Evolutionary conservation across 2,113 vertebrate genomes (phyloP), one percentile per base, ranked within the genome.

Genomic region (Callocephalon fimbriatum): DNA sequence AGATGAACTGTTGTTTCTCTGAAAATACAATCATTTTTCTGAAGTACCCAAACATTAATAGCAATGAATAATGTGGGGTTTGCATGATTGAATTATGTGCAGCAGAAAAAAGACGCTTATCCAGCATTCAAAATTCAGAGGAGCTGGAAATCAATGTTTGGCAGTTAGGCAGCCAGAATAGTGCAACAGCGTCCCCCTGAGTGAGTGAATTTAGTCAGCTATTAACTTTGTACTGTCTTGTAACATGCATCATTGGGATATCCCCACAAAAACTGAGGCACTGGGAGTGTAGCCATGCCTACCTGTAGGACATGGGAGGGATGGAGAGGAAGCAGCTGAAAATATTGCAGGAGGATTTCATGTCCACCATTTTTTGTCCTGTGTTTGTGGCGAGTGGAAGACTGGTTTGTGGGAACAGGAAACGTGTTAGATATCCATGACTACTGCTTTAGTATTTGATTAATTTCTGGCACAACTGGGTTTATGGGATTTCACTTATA

Each of bases 341-440:
- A 82, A 42, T 53, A 26, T 3, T 61, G 15, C 26, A 37, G 0
- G 47, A 53, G n/a, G 22, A 63, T 94, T 87, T 88, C 0, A 0
- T 63, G 22, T 32, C 67, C 40, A 21, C 9, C 1, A 0, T 40
- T 62, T 65, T 88, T 73, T 32, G 4, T 89, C 21, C 32, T 62
- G 18, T 80, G 42, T 71, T 67, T 75, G 9, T 53, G 35, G 47
- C 45, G 37, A 35, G 42, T 32, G 8, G 38, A 58, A 21, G n/a
- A 58, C 16, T 47, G 12, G 59, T 72, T 63, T 79, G 50, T 88
- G 47, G 59, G 29, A 95, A 14, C 1, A 10, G 58, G 7, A 44
- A 3, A 26, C 0, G 0, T 61, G 54, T 27, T 54, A 79, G 14
- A 63, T 62, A 77, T 78, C 32, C 8, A 2, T 35, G 48, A 68